Evolutionary conservation across 2,888 invertebrate species (phyloP).

Genomic region (Chromoteleia sp.): DNA sequence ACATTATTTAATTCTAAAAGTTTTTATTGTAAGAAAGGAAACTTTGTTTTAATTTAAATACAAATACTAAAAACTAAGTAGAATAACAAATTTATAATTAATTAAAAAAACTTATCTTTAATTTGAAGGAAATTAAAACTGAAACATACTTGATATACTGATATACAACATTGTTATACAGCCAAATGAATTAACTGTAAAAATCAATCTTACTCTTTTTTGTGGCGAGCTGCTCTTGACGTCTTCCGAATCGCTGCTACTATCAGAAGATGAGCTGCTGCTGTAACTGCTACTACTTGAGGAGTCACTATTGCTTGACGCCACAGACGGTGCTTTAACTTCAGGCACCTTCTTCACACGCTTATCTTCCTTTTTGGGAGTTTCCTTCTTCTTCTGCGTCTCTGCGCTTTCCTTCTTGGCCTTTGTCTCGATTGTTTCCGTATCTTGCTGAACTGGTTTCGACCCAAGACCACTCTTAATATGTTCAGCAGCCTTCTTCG

Average conservation of each 20-base stretch:
- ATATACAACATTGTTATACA: too few relatives aligned
- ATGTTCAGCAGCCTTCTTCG: constrained; percentile 96
- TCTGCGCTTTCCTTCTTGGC: constrained; percentile 77
- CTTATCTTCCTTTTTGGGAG: constrained; percentile 77
- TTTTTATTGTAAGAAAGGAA: too few relatives aligned
- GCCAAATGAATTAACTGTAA: too few relatives aligned
- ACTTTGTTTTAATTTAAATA: too few relatives aligned
- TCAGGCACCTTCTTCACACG: constrained; percentile 54
- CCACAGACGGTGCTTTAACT: constrained; percentile 85
- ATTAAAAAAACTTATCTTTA: too few relatives aligned
- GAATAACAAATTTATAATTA: too few relatives aligned
- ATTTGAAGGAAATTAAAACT: too few relatives aligned
- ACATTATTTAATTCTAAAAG: too few relatives aligned
- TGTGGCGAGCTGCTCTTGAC: constrained; percentile 75
- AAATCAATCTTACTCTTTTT: constrained; percentile 50
- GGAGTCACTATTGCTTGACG: constrained; percentile 86
- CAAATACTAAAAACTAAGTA: too few relatives aligned
- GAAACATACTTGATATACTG: too few relatives aligned
- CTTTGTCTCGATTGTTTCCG: constrained; percentile 79
- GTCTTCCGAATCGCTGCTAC: constrained; percentile 82
- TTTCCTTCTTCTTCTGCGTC: constrained; percentile 80
- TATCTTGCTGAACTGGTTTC: constrained; percentile 80
- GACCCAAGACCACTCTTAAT: constrained; percentile 92
- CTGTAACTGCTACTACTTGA: constrained; percentile 84
- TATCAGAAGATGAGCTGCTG: constrained; percentile 85